These are phyloP conservation scores for Ophonus ardosiacus DNA, from an alignment of 2,888 invertebrate genomes.

Conservation along the genomic window DNA sequence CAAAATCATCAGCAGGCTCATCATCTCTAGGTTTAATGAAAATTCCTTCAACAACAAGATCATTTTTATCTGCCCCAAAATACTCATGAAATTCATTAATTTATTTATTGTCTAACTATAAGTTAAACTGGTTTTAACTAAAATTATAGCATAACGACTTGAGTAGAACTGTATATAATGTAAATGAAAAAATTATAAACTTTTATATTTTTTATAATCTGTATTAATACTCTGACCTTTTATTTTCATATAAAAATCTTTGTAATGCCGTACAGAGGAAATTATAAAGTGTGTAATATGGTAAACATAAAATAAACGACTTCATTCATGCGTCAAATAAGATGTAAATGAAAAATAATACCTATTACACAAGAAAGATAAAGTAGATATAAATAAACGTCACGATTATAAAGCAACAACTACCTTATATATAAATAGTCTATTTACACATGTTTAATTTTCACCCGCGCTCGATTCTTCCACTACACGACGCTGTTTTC, in stretches of 20 bases:
- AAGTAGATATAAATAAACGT: constrained; percentile 13
- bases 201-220: neutral
- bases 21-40: constrained; percentile 36
- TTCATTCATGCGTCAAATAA: too few species aligned
- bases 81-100: constrained; percentile 6
- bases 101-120: neutral
- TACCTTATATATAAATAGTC: neutral
- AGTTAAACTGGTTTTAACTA: neutral
- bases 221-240: neutral
- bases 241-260: neutral
- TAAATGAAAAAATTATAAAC: neutral
- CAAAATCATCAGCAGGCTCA: constrained; percentile 18
- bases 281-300: neutral
- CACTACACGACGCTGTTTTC: constrained; percentile 52
- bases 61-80: constrained; percentile 45
- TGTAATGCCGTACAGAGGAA: neutral
- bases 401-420: neutral
- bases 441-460: constrained; percentile 22
- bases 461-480: constrained; percentile 29
- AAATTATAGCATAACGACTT: neutral
- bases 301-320: too few species aligned
- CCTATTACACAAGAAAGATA: neutral
- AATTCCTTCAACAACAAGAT: constrained; percentile 22
- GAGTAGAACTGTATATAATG: neutral
- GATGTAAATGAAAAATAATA: neutral